Conservation (phyloP, 2,113 vertebrate species). For the Amblyornis subalaris region DNA sequence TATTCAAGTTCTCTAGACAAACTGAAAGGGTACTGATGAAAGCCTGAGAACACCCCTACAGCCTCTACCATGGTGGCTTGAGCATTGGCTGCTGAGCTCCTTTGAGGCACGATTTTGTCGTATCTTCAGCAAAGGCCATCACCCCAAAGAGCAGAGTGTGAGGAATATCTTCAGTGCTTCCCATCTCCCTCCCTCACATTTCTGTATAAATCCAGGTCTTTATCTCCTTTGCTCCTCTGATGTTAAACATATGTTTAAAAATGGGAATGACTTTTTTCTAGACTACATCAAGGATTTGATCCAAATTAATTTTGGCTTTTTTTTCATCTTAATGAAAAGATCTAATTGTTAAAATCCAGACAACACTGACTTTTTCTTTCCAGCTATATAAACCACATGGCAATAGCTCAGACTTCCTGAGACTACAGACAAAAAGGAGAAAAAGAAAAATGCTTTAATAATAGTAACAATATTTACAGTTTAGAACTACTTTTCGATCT, state of each 20-base stretch:
- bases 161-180: background rate
- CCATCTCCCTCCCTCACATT: background rate
- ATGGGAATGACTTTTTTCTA: background rate
- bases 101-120: background rate
- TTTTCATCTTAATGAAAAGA: background rate
- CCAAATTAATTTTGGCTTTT: background rate
- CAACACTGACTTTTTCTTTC: background rate
- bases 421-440: background rate
- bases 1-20: background rate
- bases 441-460: background rate
- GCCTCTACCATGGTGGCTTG: background rate
- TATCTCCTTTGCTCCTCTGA: background rate
- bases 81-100: background rate
- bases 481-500: background rate
- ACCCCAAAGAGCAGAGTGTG: rapidly evolving
- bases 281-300: background rate
- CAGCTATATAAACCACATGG: background rate
- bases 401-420: background rate
- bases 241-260: background rate
- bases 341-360: background rate
- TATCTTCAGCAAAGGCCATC: background rate
- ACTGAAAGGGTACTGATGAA: background rate
- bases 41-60: background rate
- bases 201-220: background rate
- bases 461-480: background rate